Conservation (phyloP, 2,888 invertebrate genomes). For the Drosophila neutralis region DNA sequence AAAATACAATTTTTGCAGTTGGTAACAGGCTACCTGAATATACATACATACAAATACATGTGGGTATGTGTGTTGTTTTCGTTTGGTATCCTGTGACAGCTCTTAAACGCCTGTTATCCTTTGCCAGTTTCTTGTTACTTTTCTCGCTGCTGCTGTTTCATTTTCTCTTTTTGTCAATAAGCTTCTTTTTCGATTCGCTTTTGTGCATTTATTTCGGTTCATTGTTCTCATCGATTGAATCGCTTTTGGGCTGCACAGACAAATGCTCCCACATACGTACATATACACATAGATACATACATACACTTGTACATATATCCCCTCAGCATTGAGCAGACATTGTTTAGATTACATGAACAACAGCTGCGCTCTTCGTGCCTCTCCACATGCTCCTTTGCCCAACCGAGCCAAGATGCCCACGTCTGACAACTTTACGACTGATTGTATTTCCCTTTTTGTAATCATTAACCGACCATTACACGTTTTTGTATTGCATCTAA, state of each 20-base stretch:
- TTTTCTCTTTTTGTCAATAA: constrained; percentile 67
- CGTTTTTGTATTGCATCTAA: constrained; percentile 35
- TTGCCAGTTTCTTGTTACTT: constrained; percentile 44
- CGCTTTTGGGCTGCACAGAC: constrained; percentile 44
- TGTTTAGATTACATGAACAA: constrained; percentile 75
- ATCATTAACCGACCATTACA: constrained; percentile 74
- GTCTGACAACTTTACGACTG: constrained; percentile 61
- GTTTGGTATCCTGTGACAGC: constrained; percentile 52
- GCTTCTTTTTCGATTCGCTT: constrained; percentile 63
- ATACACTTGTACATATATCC: constrained; percentile 5
- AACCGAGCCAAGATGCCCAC: constrained; percentile 21
- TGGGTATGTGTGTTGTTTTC: constrained; percentile 6
- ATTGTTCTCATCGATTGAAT: constrained; percentile 67
- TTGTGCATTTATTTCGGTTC: constrained; percentile 64
- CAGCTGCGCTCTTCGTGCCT: constrained; percentile 48
- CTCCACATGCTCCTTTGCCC: constrained; percentile 9
- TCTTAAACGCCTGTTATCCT: constrained; percentile 63
- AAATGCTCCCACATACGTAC: constrained; percentile 15
- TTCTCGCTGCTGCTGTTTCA: constrained; percentile 22
- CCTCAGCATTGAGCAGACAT: constrained; percentile 64
- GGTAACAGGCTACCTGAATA: constrained; percentile 42
- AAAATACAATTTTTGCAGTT: constrained; percentile 57
- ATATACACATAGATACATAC: neutral
- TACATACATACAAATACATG: constrained; percentile 2
- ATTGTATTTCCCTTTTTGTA: constrained; percentile 60